Base-by-base conservation (phyloP, 1,140 invertebrate genomes). In the Drosophila kurseongensis region DNA sequence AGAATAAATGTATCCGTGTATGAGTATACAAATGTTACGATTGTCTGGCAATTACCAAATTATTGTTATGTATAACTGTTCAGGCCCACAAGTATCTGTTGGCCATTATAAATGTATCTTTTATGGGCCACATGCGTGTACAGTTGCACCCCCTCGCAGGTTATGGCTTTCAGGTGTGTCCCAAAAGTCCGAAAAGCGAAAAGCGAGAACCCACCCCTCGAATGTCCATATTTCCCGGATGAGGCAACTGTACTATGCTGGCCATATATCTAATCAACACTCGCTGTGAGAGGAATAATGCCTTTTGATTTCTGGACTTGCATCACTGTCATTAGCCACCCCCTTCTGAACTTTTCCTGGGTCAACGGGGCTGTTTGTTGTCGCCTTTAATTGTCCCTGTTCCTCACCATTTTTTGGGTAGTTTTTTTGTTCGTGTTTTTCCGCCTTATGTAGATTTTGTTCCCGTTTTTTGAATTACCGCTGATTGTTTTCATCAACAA, bases 401-500 rank as follows among this genome's bases (percentile, higher is more conserved):
- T 76, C 51, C 62, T 55, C 32, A 41, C n/a, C 13, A 38, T 38
- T 75, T 75, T 76, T 85, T 86, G 78, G 83, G 83, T 83, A 77
- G 78, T 88, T 86, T 67, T 44, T 72, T 57, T 10, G 36, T 44
- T 44, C 13, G 44, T 36, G n/a, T 58, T 32, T 13, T 61, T 45
- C 14, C 32, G 57, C 38, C 45, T 51, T 78, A 75, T 85, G 68
- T 85, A 86, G 61, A 82, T 88, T 75, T 75, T 27, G 48, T 58
- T 40, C 60, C 55, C 62, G 29, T 67, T 82, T 80, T 69, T 72
- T 56, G 78, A 81, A 90, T 90, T 90, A 86, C 69, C 68, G 69
- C 61, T 90, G 86, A 90, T 90, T 90, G 86, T 90, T 90, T 90
- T 86, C 86, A 88, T 83, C 90, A 90, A 78, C 82, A 80, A 86